Base-by-base conservation (phyloP, 2,113 vertebrate species). In the Diadophis punctatus region DNA sequence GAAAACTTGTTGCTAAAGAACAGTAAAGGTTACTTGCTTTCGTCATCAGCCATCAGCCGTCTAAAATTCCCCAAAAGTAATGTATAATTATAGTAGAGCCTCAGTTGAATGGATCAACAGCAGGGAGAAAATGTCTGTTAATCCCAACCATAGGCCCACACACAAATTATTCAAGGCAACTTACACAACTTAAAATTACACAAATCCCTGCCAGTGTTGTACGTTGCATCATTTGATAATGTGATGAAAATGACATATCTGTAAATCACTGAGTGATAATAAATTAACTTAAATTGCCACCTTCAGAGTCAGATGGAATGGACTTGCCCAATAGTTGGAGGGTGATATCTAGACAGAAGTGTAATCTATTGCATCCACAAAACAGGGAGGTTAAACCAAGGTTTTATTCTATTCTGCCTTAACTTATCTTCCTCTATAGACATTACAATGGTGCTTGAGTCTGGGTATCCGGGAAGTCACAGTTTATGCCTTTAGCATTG, bases 401-500 rank as follows among this genome's bases (percentile, higher is more conserved):
- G 34, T n/a, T 6, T n/a, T 14, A 5, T 93, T 55, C 22, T 84
- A 0, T 1, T 43, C 60, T 43, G 91, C 10, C 34, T 80, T 80
- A 88, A 87, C 6, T 8, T 9, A 7, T 60, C 20, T 94, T 52
- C 89, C 12, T 25, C 80, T 80, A 18, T 93, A 99, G 99, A 99
- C 99, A 0, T 97, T 99, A 12, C 98, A 98, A 48, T 99, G 99
- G 99, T 99, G 99, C 95, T 97, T 99, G 95, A 98, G 99, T 91
- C 97, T 99, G 97, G 98, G 98, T 95, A 98, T 99, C 95, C 98
- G 74, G 25, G 99, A 99, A 95, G 99, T 99, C 93, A 99, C 99
- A 0, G 99, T 99, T 51, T 99, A 99, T 46, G 99, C 99, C 3
- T 99, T 99, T 96, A 99, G 99, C 96, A 99, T 99, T 27, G 99